Evolutionary conservation across 92 coral and sea anemone species (phyloP).

Genomic region (Diadumene lineata): DNA sequence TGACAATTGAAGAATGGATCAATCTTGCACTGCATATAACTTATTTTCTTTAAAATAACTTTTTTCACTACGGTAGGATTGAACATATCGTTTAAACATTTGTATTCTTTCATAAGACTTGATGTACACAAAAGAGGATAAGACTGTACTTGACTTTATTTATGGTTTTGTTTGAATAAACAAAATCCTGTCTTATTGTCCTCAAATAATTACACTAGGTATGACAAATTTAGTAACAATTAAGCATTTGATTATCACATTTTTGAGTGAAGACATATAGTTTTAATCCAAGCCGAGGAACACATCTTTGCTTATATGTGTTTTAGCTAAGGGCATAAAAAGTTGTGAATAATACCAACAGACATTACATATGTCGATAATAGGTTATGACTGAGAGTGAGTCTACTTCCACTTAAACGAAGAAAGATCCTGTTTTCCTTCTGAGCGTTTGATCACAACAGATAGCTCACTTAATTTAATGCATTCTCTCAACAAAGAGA

Average conservation of each 20-base stretch:
- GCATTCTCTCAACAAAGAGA: background rate
- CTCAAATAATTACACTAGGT: background rate
- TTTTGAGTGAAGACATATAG: background rate
- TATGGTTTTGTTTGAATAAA: background rate
- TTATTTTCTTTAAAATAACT: too few species aligned
- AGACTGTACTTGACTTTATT: background rate
- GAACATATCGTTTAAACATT: background rate
- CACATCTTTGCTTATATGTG: background rate
- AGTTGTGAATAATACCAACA: background rate
- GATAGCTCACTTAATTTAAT: constrained; percentile 6
- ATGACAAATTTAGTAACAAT: too few species aligned
- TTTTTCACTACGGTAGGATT: background rate
- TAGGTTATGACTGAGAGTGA: background rate
- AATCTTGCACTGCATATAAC: too few species aligned
- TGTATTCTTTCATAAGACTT: background rate
- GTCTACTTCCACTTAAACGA: background rate
- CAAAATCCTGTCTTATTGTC: background rate
- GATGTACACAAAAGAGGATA: background rate
- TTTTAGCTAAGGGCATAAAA: constrained; percentile 1
- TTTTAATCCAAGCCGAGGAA: background rate
- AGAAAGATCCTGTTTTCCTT: constrained; percentile 3
- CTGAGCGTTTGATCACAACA: background rate
- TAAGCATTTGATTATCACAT: background rate
- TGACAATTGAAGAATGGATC: too few species aligned
- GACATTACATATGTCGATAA: background rate